Evolutionary conservation across 2,113 vertebrate species (phyloP), one percentile per base, ranked within the genome.

Genomic region (Callipepla squamata): DNA sequence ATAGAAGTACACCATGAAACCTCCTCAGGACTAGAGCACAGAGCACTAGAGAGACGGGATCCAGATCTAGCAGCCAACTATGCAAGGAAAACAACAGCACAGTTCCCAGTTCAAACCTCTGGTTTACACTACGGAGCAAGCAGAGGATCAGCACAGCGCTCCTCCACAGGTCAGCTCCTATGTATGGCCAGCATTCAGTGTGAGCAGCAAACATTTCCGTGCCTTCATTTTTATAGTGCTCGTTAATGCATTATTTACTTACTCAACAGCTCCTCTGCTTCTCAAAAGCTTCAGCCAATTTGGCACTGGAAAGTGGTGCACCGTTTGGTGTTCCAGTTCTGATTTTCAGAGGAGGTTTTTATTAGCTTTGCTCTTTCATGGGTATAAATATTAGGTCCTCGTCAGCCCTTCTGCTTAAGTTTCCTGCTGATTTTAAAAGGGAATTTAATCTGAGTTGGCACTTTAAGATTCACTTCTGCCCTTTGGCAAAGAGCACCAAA

Each of bases 121-220:
- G 65, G 57, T 19, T 25, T 48, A 76, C 63, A 72, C 51, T 9
- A 6, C 30, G n/a, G 42, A 22, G 8, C 25, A 36, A 22, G 45
- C 9, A 28, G 21, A 80, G 48, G 34, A 57, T 3, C 1, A 3
- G n/a, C n/a, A 48, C 4, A 59, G 13, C 18, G 26, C 50, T 83
- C 40, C 42, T 57, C 67, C 53, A 51, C 1, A 1, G 30, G 26
- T 53, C 18, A 57, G 55, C 36, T 77, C 7, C 1, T 8, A 8
- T 0, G 0, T 13, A 23, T 0, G 0, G 12, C 58, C 73, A 59
- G 51, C 19, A 47, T 42, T 23, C 59, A 21, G n/a, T 20, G 45
- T 1, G 4, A 85, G n/a, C 36, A 79, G n/a, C 51, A 86, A 74
- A 83, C 30, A 66, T 40, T 68, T 36, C 76, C 3, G 1, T 17